Evolutionary conservation across 23 tunicate species (phyloP), one percentile per base, ranked within the genome.

Genomic region (Corella eumyota): DNA sequence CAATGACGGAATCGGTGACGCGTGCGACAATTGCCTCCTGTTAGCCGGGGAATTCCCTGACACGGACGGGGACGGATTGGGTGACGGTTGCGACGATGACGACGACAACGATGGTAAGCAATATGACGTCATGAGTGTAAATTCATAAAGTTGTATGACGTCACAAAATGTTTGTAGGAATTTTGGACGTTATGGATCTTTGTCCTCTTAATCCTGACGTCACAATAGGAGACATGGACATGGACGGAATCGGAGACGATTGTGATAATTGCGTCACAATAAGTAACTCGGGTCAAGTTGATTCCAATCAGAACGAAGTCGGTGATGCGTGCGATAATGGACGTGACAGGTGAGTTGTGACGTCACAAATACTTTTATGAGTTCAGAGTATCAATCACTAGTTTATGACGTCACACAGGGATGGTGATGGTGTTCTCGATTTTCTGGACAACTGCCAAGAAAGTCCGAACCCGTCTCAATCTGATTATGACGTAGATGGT

Each of bases 21-120:
- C 55, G 13, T 64, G 69, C 29, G 69, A 64, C 31, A 64, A 30
- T 64, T 64, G 69, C 31, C 69, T 56, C 25, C 25, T 27, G 13
- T 28, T 45, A 9, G 55, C 21, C 45, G 69, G 69, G 5, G 56
- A 64, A 45, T 64, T 64, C 45, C 56, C 15, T 25, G 96, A 87
- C 70, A 32, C 79, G 9, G 96, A 87, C 62, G 52, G 33, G 17
- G 96, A 87, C 51, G 86, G 76, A 19, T 24, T 72, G 2, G 96
- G 96, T 0, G 86, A 87, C 35, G 76, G 50, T 19, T 87, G 96
- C 54, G 96, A 87, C 66, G 30, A 35, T 2, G 96, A 87, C 31
- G 74, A 72, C 48, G 96, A 87, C 49, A 60, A 78, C 40, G 92
- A 82, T 32, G 81, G 79, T 54, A 23, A n/a, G 60, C 29, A 2